Conservation (phyloP, 2,113 vertebrate species). For the Rousettus leschenaultii region DNA sequence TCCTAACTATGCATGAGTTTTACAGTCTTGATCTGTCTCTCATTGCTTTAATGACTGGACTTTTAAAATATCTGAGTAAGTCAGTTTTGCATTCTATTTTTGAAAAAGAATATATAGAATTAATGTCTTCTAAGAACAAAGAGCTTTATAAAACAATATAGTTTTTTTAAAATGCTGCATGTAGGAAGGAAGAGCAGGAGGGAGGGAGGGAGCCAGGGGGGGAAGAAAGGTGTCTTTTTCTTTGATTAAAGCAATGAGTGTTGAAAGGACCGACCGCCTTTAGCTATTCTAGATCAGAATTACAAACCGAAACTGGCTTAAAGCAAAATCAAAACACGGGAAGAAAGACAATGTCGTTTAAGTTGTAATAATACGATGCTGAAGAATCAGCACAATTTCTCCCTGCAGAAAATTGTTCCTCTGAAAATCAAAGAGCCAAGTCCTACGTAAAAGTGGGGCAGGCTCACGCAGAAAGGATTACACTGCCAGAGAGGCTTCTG, state of each 20-base stretch:
- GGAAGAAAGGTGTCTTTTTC: neutral
- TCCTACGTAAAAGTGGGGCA: neutral
- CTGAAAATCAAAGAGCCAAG: constrained; percentile 29
- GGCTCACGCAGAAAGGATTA: neutral
- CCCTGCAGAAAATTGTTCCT: constrained; percentile 25
- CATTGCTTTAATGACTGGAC: neutral
- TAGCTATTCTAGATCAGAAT: neutral
- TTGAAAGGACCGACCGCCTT: neutral
- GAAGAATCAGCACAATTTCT: neutral
- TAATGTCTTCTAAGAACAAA: neutral
- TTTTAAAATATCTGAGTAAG: neutral
- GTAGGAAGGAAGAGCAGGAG: neutral
- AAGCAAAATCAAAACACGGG: constrained; percentile 26
- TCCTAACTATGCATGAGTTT: neutral
- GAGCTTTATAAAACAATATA: neutral
- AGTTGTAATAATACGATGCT: neutral
- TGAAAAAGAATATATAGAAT: neutral
- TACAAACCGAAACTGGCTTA: neutral
- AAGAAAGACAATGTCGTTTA: neutral
- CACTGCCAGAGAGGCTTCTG: neutral
- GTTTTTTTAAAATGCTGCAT: neutral
- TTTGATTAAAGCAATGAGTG: neutral
- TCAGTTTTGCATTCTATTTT: neutral
- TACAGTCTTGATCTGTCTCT: neutral
- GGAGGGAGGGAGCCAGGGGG: neutral